These are phyloP conservation scores for Ophioninae sp. DNA, from an alignment of 2,888 invertebrate species.

Conservation along the genomic window DNA sequence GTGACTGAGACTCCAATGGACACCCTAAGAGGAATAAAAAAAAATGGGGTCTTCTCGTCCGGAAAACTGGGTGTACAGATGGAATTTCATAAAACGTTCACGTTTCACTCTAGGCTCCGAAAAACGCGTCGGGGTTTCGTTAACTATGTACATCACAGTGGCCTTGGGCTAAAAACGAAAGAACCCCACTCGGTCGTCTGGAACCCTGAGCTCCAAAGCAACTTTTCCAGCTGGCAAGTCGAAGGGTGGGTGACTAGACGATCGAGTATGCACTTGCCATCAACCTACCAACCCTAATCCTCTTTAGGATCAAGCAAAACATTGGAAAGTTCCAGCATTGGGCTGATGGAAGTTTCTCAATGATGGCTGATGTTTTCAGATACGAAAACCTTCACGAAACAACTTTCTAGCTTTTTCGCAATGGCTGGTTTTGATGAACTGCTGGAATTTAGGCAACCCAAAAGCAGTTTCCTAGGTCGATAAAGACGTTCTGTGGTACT, in stretches of 20 bases:
- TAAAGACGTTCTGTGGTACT: too few species aligned
- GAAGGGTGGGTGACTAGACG: background rate
- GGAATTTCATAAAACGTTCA: conserved; percentile 53
- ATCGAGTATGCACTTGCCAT: conserved; percentile 16
- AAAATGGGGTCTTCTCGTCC: background rate
- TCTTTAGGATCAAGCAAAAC: conserved; percentile 1
- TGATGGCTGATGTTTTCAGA: background rate
- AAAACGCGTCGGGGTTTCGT: conserved; percentile 12
- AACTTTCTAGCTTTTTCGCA: too few species aligned
- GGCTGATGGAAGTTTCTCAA: background rate
- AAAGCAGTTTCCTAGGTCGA: too few species aligned
- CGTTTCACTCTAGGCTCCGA: conserved; percentile 29
- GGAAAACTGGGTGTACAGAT: conserved; percentile 33
- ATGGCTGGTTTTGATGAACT: too few species aligned
- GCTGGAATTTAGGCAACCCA: too few species aligned
- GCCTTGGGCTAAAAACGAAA: conserved; percentile 2
- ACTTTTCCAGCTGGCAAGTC: background rate
- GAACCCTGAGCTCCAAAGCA: conserved; percentile 19
- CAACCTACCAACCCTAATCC: conserved; percentile 20
- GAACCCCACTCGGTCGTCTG: background rate
- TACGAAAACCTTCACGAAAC: background rate
- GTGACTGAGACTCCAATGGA: background rate
- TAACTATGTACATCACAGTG: background rate
- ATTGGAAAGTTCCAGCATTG: background rate
- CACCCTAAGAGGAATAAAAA: conserved; percentile 3